Conservation (phyloP, 2,888 invertebrate species). For the Tigriopus californicus region DNA sequence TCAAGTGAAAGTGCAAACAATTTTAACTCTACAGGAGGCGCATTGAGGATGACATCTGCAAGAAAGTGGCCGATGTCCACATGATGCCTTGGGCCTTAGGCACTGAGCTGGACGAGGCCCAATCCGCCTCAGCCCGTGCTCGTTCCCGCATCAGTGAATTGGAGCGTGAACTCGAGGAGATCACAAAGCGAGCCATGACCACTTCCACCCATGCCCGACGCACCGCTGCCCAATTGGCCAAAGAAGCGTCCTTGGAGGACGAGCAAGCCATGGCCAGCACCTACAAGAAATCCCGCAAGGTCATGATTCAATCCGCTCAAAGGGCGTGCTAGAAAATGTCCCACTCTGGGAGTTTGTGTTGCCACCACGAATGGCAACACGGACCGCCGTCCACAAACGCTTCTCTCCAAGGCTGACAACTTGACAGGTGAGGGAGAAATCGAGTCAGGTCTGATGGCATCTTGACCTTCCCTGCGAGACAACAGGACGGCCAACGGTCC, state of each 20-base stretch:
- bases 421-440: too few species aligned
- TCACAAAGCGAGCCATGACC: background rate
- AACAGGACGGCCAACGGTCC: too few species aligned
- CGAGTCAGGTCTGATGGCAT: too few species aligned
- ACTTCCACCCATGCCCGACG: background rate
- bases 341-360: too few species aligned
- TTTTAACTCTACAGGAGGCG: too few species aligned
- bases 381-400: too few species aligned
- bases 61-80: background rate
- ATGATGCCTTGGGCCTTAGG: background rate
- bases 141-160: background rate
- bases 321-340: too few species aligned
- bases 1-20: too few species aligned
- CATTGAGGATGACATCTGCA: conserved; percentile 4
- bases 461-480: too few species aligned
- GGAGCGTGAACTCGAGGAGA: background rate
- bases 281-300: background rate
- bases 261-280: background rate
- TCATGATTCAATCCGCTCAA: background rate
- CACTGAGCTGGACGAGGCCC: conserved; percentile 1
- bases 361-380: too few species aligned
- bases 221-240: conserved; percentile 1
- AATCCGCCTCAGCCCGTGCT: background rate
- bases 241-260: background rate
- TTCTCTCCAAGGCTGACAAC: too few species aligned